Base-by-base conservation (phyloP, 2,113 vertebrate genomes). In the Telmatochromis bifrenatus region DNA sequence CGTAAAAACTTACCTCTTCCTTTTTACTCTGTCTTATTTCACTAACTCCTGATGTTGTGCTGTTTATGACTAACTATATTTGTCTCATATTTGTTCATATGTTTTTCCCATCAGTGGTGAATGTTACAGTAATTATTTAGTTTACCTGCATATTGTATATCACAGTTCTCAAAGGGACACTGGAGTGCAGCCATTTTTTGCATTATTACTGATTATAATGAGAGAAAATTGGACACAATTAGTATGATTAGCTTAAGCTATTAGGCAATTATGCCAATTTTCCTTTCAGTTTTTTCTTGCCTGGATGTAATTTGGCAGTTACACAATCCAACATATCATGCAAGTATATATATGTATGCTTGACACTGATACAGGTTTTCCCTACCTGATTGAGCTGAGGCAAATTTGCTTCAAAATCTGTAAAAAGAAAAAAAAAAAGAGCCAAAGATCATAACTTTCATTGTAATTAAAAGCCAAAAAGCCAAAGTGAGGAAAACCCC, bases 151-250 rank as follows among this genome's bases (percentile, higher is more conserved):
- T 39, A 82, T 47, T 77, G 19, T 35, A 87, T 54, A 70, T 77
- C 39, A 85, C 62, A 79, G 23, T 88, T 89, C 87, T 51, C 79
- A 23, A 81, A 31, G 56, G 82, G 81, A 89, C 62, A 86, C 80
- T 37, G 82, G 4, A 12, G 75, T 3, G 83, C 84, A 70, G 85
- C 75, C 1, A 19, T 13, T 60, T 51, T 51, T 60, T 81, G 54
- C 39, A 86, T 37, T 79, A 39, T 37, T 82, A 55, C 85, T 91
- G 87, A 94, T 92, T 90, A 37, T 90, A 92, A 92, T 89, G 60
- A 88, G 80, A 82, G 81, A 84, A 92, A 92, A 94, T 90, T 90
- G 14, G 55, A 89, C 54, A 79, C 77, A 91, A 88, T 89, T 37
- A 89, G 21, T 53, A 75, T 60, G 62, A 89, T 23, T 8, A 81